Percentiles rank a stretch among this genome's conserved stretches.
Conservation (phyloP, 2,888 invertebrate species). For the Hybos culiciformis region DNA sequence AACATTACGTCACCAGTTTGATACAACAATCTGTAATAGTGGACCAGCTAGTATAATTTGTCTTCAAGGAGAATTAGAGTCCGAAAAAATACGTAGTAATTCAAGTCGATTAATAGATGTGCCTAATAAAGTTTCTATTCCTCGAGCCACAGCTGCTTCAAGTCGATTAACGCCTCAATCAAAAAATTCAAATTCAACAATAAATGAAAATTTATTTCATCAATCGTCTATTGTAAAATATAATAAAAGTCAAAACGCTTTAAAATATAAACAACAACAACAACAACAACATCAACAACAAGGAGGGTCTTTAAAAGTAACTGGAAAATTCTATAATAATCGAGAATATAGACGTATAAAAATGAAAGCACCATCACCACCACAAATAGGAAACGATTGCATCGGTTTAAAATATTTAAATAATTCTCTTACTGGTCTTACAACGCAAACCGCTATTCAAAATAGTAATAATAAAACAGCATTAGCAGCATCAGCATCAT, state of each 20-base stretch:
- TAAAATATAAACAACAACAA: neutral
- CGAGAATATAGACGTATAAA: constrained; percentile 28
- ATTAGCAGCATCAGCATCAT: constrained; percentile 17
- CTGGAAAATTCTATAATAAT: constrained; percentile 16
- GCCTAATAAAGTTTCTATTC: constrained; percentile 15
- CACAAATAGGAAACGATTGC: constrained; percentile 4
- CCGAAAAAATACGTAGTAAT: constrained; percentile 9
- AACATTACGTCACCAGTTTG: constrained; percentile 23
- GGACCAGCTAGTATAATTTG: constrained; percentile 12
- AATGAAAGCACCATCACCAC: constrained; percentile 25
- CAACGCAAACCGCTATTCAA: neutral
- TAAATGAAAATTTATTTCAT: neutral
- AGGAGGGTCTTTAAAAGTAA: constrained; percentile 17
- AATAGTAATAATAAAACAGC: neutral
- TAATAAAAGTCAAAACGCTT: neutral
- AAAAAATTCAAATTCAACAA: neutral
- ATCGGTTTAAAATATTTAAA: constrained; percentile 15
- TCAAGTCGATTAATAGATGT: constrained; percentile 8
- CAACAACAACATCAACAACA: neutral
- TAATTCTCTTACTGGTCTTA: constrained; percentile 10
- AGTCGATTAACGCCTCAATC: neutral
- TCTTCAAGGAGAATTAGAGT: constrained; percentile 13
- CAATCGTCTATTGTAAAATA: too few relatives aligned
- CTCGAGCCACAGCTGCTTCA: constrained; percentile 14
- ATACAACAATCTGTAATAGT: constrained; percentile 8